Evolutionary conservation across 2,888 invertebrate species (phyloP).

Genomic region (Therioaphis trifolii): DNA sequence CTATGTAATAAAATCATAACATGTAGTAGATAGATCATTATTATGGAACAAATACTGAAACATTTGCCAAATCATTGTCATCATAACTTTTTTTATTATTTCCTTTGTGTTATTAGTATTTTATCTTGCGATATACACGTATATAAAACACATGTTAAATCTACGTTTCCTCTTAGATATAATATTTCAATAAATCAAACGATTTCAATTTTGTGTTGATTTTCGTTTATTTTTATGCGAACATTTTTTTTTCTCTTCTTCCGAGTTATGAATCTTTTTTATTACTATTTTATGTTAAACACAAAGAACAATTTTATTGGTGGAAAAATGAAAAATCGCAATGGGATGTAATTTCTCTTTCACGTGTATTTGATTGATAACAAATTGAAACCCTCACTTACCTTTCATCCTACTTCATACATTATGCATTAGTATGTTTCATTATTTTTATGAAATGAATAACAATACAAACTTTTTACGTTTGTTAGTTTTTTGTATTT

Average conservation of each 20-base stretch:
- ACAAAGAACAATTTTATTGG: background rate
- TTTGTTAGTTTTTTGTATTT: no score
- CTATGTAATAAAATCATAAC: background rate
- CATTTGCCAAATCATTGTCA: background rate
- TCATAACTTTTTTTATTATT: background rate
- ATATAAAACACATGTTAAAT: background rate
- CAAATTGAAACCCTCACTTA: conserved; percentile 19
- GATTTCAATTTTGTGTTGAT: background rate
- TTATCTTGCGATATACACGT: no score
- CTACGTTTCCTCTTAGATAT: no score
- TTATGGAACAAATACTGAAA: background rate
- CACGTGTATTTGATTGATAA: conserved; percentile 27
- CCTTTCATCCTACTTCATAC: conserved; percentile 4
- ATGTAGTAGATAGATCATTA: background rate
- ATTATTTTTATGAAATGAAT: background rate
- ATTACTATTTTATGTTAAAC: background rate
- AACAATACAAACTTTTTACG: no score
- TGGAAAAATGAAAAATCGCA: background rate
- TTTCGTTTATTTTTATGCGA: background rate
- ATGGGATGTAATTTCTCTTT: background rate
- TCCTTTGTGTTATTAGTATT: background rate
- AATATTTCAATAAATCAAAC: background rate
- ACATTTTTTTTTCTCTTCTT: background rate
- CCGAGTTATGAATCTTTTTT: background rate
- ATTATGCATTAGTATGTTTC: conserved; percentile 20